phyloP scores from a whole-genome alignment of 2,888 invertebrate species.

The Eupithecia insigniata region DNA sequence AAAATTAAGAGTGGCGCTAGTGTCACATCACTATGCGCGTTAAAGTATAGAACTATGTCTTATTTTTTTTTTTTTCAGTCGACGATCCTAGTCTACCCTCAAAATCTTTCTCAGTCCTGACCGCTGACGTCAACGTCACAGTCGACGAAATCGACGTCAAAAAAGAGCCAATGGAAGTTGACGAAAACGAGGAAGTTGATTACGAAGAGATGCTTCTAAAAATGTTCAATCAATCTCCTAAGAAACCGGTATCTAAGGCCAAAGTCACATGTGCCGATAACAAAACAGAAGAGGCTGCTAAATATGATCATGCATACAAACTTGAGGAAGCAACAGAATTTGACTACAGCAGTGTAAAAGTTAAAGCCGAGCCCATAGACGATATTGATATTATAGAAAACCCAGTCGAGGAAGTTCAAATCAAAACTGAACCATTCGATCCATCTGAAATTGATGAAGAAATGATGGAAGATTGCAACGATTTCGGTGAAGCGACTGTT shows the following conservation, averaged over 20 bases:
- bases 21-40: too few species aligned
- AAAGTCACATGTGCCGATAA: not conserved
- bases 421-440: slow-evolving; percentile 32
- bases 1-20: too few species aligned
- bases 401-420: slow-evolving; percentile 4
- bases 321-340: not conserved
- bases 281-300: not conserved
- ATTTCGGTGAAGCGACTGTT: not conserved
- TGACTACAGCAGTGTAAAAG: slow-evolving; percentile 16
- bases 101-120: slow-evolving; percentile 7
- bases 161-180: slow-evolving; percentile 15
- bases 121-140: slow-evolving; percentile 13
- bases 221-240: slow-evolving; percentile 27
- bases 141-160: slow-evolving; percentile 26
- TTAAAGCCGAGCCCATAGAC: slow-evolving; percentile 37
- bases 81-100: not conserved
- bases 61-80: not conserved
- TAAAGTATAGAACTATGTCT: too few species aligned
- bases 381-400: slow-evolving; percentile 34
- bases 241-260: not conserved
- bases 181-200: slow-evolving; percentile 21
- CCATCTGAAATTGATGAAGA: not conserved
- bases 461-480: not conserved
- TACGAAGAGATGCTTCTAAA: slow-evolving; percentile 30
- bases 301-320: not conserved